phyloP scores from a whole-genome alignment of 1,140 invertebrate genomes.

The Magallana gigas region DNA sequence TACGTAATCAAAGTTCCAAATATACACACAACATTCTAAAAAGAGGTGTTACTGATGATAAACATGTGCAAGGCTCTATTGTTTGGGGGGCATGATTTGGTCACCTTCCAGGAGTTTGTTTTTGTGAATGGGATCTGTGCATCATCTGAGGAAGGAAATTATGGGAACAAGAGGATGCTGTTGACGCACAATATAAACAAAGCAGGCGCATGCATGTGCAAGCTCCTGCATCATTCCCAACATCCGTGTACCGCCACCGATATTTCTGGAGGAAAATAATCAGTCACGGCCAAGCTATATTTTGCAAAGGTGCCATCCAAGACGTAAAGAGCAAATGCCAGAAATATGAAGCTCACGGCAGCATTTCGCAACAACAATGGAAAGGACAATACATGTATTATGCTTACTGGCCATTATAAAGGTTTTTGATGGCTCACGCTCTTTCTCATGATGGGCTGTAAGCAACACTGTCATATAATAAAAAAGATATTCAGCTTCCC shows the following conservation, averaged over 20 bases:
- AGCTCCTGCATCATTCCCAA: neutral
- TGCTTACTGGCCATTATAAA: too few species aligned
- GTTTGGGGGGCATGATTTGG: neutral
- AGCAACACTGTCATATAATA: too few species aligned
- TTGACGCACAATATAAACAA: neutral
- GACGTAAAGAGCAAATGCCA: neutral
- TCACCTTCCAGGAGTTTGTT: neutral
- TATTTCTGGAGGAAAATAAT: neutral
- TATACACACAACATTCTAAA: neutral
- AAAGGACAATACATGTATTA: neutral
- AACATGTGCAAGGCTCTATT: neutral
- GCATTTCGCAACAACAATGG: too few species aligned
- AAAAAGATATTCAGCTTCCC: too few species aligned
- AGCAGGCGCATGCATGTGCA: neutral
- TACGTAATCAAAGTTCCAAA: neutral
- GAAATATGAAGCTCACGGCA: too few species aligned
- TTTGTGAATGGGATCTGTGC: slow-evolving; percentile 6
- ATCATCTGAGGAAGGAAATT: neutral
- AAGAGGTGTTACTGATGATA: neutral
- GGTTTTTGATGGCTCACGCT: too few species aligned
- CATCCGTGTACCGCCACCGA: neutral
- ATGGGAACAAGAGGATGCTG: neutral
- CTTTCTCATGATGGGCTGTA: too few species aligned
- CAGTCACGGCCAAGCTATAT: neutral
- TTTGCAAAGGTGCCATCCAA: neutral